Base-by-base conservation (phyloP, 2,797 vertebrate genomes). In the Fringilla coelebs region DNA sequence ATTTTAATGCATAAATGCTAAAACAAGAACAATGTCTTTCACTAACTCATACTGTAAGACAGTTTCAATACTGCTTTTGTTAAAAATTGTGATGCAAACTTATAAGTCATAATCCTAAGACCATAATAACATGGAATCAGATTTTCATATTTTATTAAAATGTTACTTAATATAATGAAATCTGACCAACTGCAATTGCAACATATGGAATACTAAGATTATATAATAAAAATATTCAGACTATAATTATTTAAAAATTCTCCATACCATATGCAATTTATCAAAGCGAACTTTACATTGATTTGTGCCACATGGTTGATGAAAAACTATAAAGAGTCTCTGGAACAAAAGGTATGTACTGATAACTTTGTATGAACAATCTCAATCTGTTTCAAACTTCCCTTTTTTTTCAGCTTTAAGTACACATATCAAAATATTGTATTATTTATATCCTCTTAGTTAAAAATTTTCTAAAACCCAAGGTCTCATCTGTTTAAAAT, bases 281-380 rank as follows among this genome's bases (percentile, higher is more conserved):
- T 94, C 94, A 93, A 93, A 84, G 79, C 3, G 3, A 95, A 91
- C 83, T 94, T 91, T 87, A 94, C 76, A 90, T 72, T 96, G 92
- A 96, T 97, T 96, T 94, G 88, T 96, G 91, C 94, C 94, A 93
- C 94, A 96, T 94, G 94, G 93, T 24, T 93, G 88, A 91, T 79
- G 89, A 94, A 94, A 97, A 96, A 93, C 91, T 94, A 93, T 84
- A 95, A 92, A 95, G 82, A 86, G 73, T 86, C 67, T 88, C 82
- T 93, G 80, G 74, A 96, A 96, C 77, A 89, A 95, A 95, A 94
- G 71, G 83, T 93, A 94, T 67, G 85, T 90, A 85, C 41, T 76
- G 94, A 95, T 76, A 91, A 79, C 73, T 92, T 86, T 46, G 51
- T 66, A 91, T 0, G 32, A 94, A 72, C 51, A 60, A 82, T 49